Percentiles rank a stretch among this genome's conserved stretches.
Conservation (phyloP, 2,113 vertebrate genomes). For the Corynorhinus townsendii region DNA sequence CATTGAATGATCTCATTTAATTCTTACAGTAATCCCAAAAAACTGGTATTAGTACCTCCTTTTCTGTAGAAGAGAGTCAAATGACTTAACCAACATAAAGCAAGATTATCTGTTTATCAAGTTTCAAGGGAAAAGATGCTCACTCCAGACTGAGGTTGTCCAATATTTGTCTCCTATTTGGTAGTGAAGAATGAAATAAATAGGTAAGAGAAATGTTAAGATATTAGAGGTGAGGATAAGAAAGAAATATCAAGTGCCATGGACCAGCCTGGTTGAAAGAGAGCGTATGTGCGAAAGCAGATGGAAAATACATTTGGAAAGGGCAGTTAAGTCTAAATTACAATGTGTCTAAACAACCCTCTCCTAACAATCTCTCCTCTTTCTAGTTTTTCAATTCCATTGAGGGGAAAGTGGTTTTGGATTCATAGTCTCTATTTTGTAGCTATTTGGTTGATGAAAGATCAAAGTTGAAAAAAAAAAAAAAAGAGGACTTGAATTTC, state of each 20-base stretch:
- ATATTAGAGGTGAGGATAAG: neutral
- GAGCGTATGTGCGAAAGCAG: neutral
- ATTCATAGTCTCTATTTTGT: neutral
- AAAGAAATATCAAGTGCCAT: neutral
- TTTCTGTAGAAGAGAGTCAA: neutral
- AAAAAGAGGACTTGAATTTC: slow-evolving; percentile 6
- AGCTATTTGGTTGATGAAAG: slow-evolving; percentile 27
- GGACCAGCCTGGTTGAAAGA: neutral
- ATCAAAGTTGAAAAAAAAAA: slow-evolving; percentile 19
- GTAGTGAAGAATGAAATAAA: neutral
- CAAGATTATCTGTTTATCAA: neutral
- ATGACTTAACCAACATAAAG: neutral
- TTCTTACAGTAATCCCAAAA: neutral
- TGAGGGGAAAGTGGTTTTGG: neutral
- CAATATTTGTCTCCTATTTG: neutral
- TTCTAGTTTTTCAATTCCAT: neutral
- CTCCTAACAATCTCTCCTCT: neutral
- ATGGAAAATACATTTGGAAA: slow-evolving; percentile 26
- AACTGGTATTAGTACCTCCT: neutral
- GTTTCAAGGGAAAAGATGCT: neutral
- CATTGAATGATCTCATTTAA: neutral
- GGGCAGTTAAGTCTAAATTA: neutral
- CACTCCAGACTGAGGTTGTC: neutral
- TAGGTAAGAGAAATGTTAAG: neutral
- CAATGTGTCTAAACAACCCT: neutral